phyloP scores from a whole-genome alignment of 2,888 invertebrate species.

The Carabus problematicus region DNA sequence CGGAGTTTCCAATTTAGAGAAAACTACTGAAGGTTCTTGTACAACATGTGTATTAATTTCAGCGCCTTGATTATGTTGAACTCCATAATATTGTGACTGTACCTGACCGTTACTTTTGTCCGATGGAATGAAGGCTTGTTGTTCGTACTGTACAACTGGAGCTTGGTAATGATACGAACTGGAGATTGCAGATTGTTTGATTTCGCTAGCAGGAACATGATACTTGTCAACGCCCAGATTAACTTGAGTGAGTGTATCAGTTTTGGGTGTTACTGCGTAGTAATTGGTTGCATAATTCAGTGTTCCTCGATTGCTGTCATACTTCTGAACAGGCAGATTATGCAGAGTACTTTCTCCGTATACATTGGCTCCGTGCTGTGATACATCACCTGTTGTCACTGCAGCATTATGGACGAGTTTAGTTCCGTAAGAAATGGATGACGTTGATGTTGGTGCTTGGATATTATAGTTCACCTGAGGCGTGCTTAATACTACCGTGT shows the following conservation, averaged over 20 bases:
- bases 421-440: constrained; percentile 10
- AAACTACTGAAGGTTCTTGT: constrained; percentile 15
- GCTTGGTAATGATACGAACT: constrained; percentile 23
- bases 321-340: constrained; percentile 8
- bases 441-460: constrained; percentile 12
- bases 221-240: constrained; percentile 1
- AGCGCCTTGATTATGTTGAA: constrained; percentile 9
- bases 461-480: constrained; percentile 11
- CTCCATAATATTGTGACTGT: constrained; percentile 13
- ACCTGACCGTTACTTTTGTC: not conserved
- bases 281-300: constrained; percentile 32
- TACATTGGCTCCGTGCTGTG: constrained; percentile 1
- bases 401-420: constrained; percentile 6
- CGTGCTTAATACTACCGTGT: constrained; percentile 1
- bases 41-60: constrained; percentile 18
- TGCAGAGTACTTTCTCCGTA: not conserved
- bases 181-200: not conserved
- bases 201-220: too few species aligned
- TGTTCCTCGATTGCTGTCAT: constrained; percentile 7
- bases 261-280: constrained; percentile 28
- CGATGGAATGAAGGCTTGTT: constrained; percentile 19
- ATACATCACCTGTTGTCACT: constrained; percentile 2
- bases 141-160: constrained; percentile 23
- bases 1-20: constrained; percentile 17
- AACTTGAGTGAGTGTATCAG: constrained; percentile 16